Conservation (phyloP, 1,140 invertebrate genomes). For the Meteorus sp. region DNA sequence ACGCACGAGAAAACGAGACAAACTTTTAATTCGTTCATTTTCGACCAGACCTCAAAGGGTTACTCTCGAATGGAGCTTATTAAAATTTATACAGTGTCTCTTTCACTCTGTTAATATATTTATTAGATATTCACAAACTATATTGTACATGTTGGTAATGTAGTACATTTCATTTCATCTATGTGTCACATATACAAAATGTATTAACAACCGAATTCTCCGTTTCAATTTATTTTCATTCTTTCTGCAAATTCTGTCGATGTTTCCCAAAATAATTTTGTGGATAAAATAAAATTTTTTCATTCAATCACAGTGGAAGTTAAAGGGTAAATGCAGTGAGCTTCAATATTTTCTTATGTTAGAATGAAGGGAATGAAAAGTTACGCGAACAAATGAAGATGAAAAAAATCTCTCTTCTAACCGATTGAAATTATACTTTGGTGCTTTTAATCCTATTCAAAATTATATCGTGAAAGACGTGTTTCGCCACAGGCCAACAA, state of each 20-base stretch:
- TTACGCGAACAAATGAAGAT: neutral
- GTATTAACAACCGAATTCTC: too few relatives aligned
- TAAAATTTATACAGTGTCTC: constrained; percentile 49
- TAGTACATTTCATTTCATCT: too few relatives aligned
- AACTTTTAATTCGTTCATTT: constrained; percentile 58
- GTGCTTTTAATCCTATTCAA: constrained; percentile 52
- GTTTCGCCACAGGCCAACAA: constrained; percentile 36
- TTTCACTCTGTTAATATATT: constrained; percentile 3
- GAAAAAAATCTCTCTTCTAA: constrained; percentile 31
- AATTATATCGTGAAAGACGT: constrained; percentile 39
- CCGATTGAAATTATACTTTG: constrained; percentile 51
- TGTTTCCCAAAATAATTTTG: too few relatives aligned
- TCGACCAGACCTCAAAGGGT: constrained; percentile 49
- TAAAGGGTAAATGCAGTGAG: too few relatives aligned
- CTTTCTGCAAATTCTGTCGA: too few relatives aligned
- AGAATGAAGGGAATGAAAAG: too few relatives aligned
- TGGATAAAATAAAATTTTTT: too few relatives aligned
- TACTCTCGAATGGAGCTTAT: constrained; percentile 45
- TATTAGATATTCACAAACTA: neutral
- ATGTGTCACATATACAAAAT: too few relatives aligned
- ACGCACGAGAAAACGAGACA: constrained; percentile 32
- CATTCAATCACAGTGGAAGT: too few relatives aligned
- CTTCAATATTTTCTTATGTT: too few relatives aligned
- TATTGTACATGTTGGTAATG: too few relatives aligned
- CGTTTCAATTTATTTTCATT: too few relatives aligned